Percentiles rank a stretch among this genome's conserved stretches.
These are phyloP conservation scores for Luffia ferchaultella DNA, from an alignment of 2,888 invertebrate species.

Conservation along the genomic window DNA sequence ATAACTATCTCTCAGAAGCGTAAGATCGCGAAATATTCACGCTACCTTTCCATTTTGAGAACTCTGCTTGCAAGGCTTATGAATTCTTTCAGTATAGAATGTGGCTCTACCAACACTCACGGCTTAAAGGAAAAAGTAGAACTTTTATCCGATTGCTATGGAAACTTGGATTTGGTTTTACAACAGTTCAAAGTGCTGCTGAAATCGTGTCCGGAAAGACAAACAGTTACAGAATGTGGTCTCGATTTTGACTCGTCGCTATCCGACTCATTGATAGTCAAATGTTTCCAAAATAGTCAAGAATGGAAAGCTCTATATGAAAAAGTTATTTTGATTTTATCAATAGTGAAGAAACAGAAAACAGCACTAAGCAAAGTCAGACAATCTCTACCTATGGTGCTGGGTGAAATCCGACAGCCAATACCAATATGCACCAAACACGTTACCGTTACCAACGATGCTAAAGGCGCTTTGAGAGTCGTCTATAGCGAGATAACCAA, in stretches of 20 bases:
- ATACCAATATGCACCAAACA: slow-evolving; percentile 37
- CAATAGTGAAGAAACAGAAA: slow-evolving; percentile 42
- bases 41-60: slow-evolving; percentile 64
- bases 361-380: slow-evolving; percentile 34
- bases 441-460: slow-evolving; percentile 35
- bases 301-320: slow-evolving; percentile 41
- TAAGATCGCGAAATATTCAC: slow-evolving; percentile 64
- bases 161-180: slow-evolving; percentile 60
- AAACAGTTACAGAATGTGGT: slow-evolving; percentile 24
- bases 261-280: slow-evolving; percentile 38
- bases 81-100: slow-evolving; percentile 35
- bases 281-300: slow-evolving; percentile 43
- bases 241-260: slow-evolving; percentile 43
- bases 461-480: slow-evolving; percentile 28
- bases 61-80: slow-evolving; percentile 47
- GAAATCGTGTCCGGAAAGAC: slow-evolving; percentile 51
- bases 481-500: slow-evolving; percentile 28
- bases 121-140: slow-evolving; percentile 38
- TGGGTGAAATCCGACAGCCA: slow-evolving; percentile 23
- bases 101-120: slow-evolving; percentile 28
- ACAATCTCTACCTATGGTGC: slow-evolving; percentile 31
- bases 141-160: slow-evolving; percentile 52
- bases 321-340: slow-evolving; percentile 34
- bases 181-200: slow-evolving; percentile 75
- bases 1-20: slow-evolving; percentile 72